Evolutionary conservation across 2,113 vertebrate genomes (phyloP).

Genomic region (Saguinus imperator): DNA sequence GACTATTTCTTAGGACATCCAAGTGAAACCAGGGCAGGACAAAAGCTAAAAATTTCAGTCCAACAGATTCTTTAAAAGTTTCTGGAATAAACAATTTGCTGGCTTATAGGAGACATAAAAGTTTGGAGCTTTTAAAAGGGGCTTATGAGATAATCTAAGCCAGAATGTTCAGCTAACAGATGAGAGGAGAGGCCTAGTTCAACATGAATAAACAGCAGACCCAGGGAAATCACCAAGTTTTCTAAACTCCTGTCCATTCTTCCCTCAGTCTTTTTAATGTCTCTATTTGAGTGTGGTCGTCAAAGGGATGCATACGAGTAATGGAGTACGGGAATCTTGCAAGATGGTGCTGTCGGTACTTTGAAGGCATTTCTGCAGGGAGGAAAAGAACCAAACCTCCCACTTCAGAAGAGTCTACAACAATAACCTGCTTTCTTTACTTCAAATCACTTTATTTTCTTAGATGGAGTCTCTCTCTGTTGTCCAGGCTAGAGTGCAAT

Average conservation of each 20-base stretch:
- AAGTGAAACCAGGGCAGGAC: not conserved
- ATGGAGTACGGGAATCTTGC: accelerated
- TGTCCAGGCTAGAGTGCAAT: too few species aligned
- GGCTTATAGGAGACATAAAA: not conserved
- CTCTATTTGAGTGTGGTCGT: not conserved
- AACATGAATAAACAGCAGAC: not conserved
- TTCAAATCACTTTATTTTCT: not conserved
- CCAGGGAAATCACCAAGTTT: not conserved
- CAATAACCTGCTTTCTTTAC: not conserved
- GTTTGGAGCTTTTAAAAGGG: not conserved
- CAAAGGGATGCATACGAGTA: accelerated
- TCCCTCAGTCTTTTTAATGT: not conserved
- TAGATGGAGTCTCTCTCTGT: too few species aligned
- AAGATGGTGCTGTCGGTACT: not conserved
- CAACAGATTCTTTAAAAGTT: not conserved
- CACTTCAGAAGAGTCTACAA: accelerated
- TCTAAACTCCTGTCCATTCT: not conserved
- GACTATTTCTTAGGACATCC: not conserved
- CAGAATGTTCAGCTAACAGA: not conserved
- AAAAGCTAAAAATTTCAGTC: not conserved
- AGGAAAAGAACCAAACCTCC: not conserved
- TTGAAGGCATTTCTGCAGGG: not conserved
- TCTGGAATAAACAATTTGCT: not conserved
- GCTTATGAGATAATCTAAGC: not conserved
- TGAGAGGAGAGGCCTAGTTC: not conserved